These are phyloP conservation scores for Burhinus oedicnemus DNA, from an alignment of 2,113 vertebrate species.

Conservation along the genomic window DNA sequence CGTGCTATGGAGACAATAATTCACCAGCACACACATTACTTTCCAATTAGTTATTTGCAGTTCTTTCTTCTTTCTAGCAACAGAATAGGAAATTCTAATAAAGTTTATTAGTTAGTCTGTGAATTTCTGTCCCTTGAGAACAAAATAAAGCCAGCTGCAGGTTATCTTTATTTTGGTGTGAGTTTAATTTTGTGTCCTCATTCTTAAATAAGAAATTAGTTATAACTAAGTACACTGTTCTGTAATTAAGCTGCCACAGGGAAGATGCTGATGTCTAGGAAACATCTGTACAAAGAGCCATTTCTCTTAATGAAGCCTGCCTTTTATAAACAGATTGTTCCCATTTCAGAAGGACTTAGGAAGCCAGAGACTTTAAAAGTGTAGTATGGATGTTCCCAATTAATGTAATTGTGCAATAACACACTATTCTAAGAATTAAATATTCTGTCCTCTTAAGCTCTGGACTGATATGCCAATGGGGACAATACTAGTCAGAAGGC, in stretches of 20 bases:
- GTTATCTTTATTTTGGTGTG: not conserved
- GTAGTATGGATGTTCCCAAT: not conserved
- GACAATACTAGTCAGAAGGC: not conserved
- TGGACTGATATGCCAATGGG: not conserved
- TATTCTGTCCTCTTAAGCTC: not conserved
- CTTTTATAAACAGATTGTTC: not conserved
- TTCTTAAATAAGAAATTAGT: constrained; percentile 11
- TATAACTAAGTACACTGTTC: not conserved
- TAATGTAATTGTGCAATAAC: not conserved
- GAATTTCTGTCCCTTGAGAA: not conserved
- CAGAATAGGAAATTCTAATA: not conserved
- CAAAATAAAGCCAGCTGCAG: not conserved
- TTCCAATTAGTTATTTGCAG: not conserved
- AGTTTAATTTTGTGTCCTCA: not conserved
- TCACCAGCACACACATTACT: not conserved
- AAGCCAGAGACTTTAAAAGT: not conserved
- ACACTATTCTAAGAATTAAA: not conserved
- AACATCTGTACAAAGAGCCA: not conserved
- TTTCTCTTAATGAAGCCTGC: not conserved
- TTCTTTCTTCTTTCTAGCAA: not conserved
- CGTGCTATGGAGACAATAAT: not conserved
- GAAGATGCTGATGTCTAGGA: not conserved
- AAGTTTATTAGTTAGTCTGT: not conserved
- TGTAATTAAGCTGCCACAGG: not conserved
- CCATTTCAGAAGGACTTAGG: not conserved